Base-by-base conservation (phyloP, 2,113 vertebrate species). In the Plecturocebus donacophilus region DNA sequence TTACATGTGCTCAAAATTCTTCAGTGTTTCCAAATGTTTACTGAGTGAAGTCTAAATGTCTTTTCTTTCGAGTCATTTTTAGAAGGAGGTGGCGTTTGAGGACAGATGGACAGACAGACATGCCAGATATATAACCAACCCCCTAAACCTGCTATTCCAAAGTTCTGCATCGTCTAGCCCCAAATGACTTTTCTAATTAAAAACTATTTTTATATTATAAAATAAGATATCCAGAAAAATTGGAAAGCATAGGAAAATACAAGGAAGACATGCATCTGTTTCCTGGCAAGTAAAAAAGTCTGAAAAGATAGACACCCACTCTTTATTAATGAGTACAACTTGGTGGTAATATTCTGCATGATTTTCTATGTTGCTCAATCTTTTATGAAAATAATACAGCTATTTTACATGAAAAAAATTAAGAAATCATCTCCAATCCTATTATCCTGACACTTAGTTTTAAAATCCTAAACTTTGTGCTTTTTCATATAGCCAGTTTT, bases 131-230 rank as follows among this genome's bases (percentile, higher is more conserved):
- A 38, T 47, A 92, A 80, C 27, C 21, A 35, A 27, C 42, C 56
- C 19, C 45, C 21, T 19, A 58, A 79, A 16, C 9, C 40, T 87
- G 2, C 25, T 56, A 84, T 70, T 88, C n/a, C 38, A 23, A 79
- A 90, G 13, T 17, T 86, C 54, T 77, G 94, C 42, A 32, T 91
- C 19, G 75, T 58, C 40, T 76, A 82, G 27, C 5, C 27, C 52
- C 64, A 61, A 30, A 76, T 71, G 42, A 96, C 49, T 92, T 90
- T 68, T 77, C 20, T 54, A 92, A 87, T 93, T 58, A 88, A 61
- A 42, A 27, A 19, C 23, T 79, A 20, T 54, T 92, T 45, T 58
- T 71, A n/a, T 81, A 32, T 52, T 17, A 61, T 83, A 87, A 95
- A 93, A 94, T 27, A 42, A 2, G 4, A 71, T 38, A 0, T 73